These are phyloP conservation scores for Lutraria rhynchaena DNA, from an alignment of 1,140 invertebrate species.

Conservation along the genomic window DNA sequence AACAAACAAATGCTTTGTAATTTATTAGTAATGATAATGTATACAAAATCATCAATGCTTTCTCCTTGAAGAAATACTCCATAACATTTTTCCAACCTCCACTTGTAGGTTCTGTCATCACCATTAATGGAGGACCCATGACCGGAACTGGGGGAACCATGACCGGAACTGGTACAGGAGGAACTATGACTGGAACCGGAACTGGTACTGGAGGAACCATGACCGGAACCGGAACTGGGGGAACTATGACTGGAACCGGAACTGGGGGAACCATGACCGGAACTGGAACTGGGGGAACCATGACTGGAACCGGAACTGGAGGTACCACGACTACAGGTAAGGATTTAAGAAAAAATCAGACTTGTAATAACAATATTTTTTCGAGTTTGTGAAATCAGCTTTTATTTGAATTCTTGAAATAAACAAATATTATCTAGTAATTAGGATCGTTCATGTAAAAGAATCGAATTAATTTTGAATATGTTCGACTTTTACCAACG, in stretches of 20 bases:
- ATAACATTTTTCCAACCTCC: too few species aligned
- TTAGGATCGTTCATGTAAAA: too few species aligned
- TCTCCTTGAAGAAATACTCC: too few species aligned
- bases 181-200: slow-evolving; percentile 22
- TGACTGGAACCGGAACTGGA: slow-evolving; percentile 10
- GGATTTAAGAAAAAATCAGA: too few species aligned
- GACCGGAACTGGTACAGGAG: slow-evolving; percentile 37
- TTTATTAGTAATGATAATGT: too few species aligned
- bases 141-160: slow-evolving; percentile 14
- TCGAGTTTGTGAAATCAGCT: neutral
- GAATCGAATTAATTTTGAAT: too few species aligned
- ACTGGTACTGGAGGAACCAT: neutral
- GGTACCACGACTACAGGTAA: too few species aligned
- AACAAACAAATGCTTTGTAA: neutral
- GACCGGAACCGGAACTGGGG: neutral
- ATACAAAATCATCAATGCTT: too few species aligned
- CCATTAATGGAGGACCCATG: neutral
- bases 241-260: neutral
- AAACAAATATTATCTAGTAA: too few species aligned
- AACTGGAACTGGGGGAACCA: neutral
- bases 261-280: neutral
- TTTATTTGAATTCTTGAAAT: too few species aligned
- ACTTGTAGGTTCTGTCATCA: neutral
- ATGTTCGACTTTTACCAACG: neutral
- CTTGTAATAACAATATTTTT: too few species aligned